These are phyloP conservation scores for Suillia variegata DNA, from an alignment of 2,888 invertebrate species.

Conservation along the genomic window DNA sequence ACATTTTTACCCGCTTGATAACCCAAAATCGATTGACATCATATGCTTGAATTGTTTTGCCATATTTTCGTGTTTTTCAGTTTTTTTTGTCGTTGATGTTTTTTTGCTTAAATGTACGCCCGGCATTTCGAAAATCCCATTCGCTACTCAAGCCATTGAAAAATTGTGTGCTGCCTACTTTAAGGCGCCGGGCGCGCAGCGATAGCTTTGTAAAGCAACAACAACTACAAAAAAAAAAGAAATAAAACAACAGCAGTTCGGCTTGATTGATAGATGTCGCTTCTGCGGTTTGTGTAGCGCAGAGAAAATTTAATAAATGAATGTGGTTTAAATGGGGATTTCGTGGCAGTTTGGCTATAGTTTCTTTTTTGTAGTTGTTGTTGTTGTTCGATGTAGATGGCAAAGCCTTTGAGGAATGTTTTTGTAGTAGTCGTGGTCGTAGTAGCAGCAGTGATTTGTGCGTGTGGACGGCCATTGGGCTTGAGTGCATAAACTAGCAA, in stretches of 20 bases:
- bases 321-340: background rate
- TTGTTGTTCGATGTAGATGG: background rate
- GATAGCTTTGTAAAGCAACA: background rate
- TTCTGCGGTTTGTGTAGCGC: background rate
- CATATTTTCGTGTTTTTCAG: slow-evolving; percentile 28
- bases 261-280: slow-evolving; percentile 6
- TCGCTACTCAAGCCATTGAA: slow-evolving; percentile 34
- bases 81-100: background rate
- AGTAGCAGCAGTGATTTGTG: slow-evolving; percentile 13
- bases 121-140: background rate
- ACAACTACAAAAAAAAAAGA: background rate
- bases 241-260: too few species aligned
- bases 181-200: too few species aligned
- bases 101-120: background rate
- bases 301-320: background rate
- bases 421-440: background rate
- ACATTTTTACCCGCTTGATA: background rate
- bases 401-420: background rate
- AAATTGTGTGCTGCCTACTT: slow-evolving; percentile 42
- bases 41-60: slow-evolving; percentile 33
- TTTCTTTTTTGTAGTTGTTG: background rate
- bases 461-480: slow-evolving; percentile 10
- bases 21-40: slow-evolving; percentile 42
- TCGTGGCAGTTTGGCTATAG: background rate
- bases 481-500: slow-evolving; percentile 13